Conservation (phyloP, 2,888 invertebrate species). For the Acheta domesticus region DNA sequence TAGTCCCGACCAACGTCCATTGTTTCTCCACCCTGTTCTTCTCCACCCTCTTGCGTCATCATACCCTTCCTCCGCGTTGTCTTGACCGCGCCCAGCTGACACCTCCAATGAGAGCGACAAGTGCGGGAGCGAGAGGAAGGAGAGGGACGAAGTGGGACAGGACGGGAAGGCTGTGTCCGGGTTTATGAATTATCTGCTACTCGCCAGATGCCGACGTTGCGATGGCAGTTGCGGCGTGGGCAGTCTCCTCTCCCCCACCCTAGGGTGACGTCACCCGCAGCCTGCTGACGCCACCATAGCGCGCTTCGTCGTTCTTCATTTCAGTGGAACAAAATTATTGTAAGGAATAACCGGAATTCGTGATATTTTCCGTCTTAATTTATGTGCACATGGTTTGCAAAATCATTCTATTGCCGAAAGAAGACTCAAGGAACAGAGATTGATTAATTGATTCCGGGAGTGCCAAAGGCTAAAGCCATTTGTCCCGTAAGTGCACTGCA, state of each 20-base stretch:
- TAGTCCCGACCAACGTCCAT: background rate
- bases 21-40: background rate
- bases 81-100: background rate
- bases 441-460: too few relatives aligned
- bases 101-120: background rate
- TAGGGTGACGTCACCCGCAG: background rate
- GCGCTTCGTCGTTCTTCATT: too few relatives aligned
- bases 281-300: background rate
- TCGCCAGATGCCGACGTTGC: background rate
- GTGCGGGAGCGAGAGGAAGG: background rate
- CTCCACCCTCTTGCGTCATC: too few relatives aligned
- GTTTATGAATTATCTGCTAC: background rate
- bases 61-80: too few relatives aligned
- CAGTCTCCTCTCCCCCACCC: background rate
- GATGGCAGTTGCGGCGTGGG: background rate
- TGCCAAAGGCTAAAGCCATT: too few relatives aligned
- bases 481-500: too few relatives aligned
- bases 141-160: background rate
- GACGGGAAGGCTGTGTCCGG: background rate
- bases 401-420: too few relatives aligned
- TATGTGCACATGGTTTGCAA: too few relatives aligned
- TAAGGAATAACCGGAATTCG: too few relatives aligned
- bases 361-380: too few relatives aligned
- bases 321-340: too few relatives aligned
- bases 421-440: too few relatives aligned